These are phyloP conservation scores for Meloidogyne floridensis DNA, from an alignment of 1,140 invertebrate genomes.

Conservation along the genomic window DNA sequence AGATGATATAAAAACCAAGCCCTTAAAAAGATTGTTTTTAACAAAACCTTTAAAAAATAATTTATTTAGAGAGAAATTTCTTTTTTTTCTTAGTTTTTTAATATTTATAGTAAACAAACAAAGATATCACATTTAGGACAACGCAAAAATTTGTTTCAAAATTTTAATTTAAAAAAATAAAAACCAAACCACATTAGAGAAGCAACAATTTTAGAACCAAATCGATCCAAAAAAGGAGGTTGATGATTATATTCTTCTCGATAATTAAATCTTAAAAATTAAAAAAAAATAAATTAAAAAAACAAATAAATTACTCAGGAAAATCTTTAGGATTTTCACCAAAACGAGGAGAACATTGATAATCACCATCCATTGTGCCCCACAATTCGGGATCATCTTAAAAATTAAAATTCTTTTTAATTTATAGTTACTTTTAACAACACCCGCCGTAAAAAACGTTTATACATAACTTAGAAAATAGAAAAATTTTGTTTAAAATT, in stretches of 20 bases:
- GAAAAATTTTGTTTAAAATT: not conserved
- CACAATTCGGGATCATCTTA: slow-evolving; percentile 32
- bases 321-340: slow-evolving; percentile 20
- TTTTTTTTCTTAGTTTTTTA: no score
- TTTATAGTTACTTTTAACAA: no score
- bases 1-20: slow-evolving; percentile 56
- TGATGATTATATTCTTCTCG: not conserved
- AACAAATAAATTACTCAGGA: not conserved
- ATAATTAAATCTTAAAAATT: not conserved
- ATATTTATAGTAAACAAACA: no score
- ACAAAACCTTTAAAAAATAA: not conserved
- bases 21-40: slow-evolving; percentile 34
- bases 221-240: slow-evolving; percentile 8
- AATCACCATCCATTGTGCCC: not conserved
- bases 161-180: not conserved
- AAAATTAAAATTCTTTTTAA: not conserved
- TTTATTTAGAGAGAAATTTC: no score
- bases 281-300: not conserved
- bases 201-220: not conserved
- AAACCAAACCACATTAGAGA: slow-evolving; percentile 12
- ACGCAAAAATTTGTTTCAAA: not conserved
- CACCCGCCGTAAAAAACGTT: not conserved
- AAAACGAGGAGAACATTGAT: slow-evolving; percentile 24
- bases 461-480: not conserved
- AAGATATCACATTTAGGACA: no score